A percentile compares a stretch with the other conserved stretches of the same genome.
Evolutionary conservation across 2,888 invertebrate species (phyloP).

Genomic region (Acleris laterana): DNA sequence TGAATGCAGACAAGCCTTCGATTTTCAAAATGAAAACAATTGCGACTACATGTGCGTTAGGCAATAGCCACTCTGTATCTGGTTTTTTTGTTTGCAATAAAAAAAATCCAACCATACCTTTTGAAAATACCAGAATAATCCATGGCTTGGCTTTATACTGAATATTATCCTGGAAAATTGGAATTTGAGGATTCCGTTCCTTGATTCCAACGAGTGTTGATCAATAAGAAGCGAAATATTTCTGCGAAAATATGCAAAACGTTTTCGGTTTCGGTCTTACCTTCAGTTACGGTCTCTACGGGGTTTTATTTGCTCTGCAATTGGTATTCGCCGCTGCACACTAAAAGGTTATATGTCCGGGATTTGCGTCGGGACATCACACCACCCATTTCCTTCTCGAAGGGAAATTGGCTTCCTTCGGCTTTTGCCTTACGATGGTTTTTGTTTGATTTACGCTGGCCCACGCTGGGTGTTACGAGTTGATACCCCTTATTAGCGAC

Average conservation of each 20-base stretch:
- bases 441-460: slow-evolving; percentile 42
- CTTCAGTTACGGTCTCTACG: not conserved
- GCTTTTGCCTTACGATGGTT: slow-evolving; percentile 41
- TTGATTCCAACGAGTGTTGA: no score
- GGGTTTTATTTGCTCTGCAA: slow-evolving; percentile 40
- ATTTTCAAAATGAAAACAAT: no score
- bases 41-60: no score
- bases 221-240: not conserved
- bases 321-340: slow-evolving; percentile 47
- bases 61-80: no score
- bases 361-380: slow-evolving; percentile 49
- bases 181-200: no score
- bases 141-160: no score
- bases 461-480: not conserved
- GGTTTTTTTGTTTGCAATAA: no score
- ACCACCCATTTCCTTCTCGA: slow-evolving; percentile 48
- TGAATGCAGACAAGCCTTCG: no score
- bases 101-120: no score
- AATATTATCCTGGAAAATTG: no score
- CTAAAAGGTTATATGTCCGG: slow-evolving; percentile 39
- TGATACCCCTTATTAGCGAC: not conserved
- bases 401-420: slow-evolving; percentile 49
- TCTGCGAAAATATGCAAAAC: not conserved
- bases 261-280: not conserved
- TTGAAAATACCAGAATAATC: no score